Evolutionary conservation across 2,113 vertebrate genomes (phyloP), one percentile per base, ranked within the genome.

Genomic region (Cyrtonyx montezumae): DNA sequence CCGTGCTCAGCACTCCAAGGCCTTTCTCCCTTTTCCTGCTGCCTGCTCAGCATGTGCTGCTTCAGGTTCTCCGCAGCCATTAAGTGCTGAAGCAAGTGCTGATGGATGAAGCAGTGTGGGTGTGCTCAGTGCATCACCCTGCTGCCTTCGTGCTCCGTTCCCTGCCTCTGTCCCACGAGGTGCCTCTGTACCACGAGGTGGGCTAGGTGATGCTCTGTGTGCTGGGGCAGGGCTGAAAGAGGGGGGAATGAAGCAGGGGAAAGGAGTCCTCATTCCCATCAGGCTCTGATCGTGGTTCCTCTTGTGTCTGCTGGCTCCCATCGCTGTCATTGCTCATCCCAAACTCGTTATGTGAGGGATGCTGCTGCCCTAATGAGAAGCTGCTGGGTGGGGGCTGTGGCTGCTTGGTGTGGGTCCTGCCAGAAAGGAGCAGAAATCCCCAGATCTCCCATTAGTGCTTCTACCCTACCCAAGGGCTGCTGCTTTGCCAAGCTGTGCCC

Each of bases 261-360:
- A 49, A 73, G 68, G 15, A 87, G 49, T 19, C 49, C 45, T 59
- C 70, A 25, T 48, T 37, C 26, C 71, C 51, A 34, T 90, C 36
- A 84, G 56, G 62, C 74, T 53, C 92, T 71, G 74, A 62, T 71
- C 34, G 62, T 63, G 46, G 26, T 70, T 93, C 84, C 63, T 66
- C 74, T 84, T 79, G 58, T 81, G 48, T 94, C 78, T 89, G 84
- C 80, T 91, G 63, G 67, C 49, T 84, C 66, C 36, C 58, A 30
- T 92, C 87, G 0, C 78, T 90, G 81, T 82, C 94, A 84, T 84
- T 49, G 87, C 87, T 63, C 86, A 79, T 93, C 84, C 61, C 37
- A 26, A 20, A 81, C 78, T 85, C 23, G 46, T 82, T 93, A 91
- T 40, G 0, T 23, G 78, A 55, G 11, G 28, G 49, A 85, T 87